These are phyloP conservation scores for Lindbergichthys nudifrons DNA, from an alignment of 2,797 vertebrate species.

Conservation along the genomic window DNA sequence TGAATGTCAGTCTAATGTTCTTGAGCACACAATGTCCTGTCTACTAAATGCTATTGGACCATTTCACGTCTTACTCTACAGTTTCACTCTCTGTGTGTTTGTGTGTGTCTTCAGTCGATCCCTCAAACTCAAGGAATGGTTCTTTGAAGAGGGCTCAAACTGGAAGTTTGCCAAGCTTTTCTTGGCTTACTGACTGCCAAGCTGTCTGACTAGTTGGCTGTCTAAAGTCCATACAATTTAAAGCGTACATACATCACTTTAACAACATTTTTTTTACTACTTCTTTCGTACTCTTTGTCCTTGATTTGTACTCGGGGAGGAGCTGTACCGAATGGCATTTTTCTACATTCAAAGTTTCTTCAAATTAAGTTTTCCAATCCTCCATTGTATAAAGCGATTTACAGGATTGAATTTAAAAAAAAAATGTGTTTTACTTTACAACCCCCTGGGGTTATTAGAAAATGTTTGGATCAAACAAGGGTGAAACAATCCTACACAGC, in stretches of 20 bases:
- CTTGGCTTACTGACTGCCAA: constrained; percentile 64
- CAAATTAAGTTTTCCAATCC: too few species aligned
- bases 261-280: constrained; percentile 41
- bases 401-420: too few species aligned
- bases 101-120: constrained; percentile 56
- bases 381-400: too few species aligned
- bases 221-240: constrained; percentile 54
- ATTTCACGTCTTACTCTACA: constrained; percentile 44
- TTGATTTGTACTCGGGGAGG: constrained; percentile 40
- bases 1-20: constrained; percentile 42
- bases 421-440: too few species aligned
- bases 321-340: too few species aligned
- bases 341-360: too few species aligned
- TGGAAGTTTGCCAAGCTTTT: constrained; percentile 69
- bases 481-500: too few species aligned
- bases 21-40: constrained; percentile 42
- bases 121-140: constrained; percentile 61
- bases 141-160: constrained; percentile 69
- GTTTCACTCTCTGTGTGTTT: constrained; percentile 38
- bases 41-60: constrained; percentile 21
- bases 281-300: constrained; percentile 22
- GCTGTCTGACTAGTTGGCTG: constrained; percentile 59
- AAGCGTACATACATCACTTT: constrained; percentile 46
- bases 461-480: too few species aligned
- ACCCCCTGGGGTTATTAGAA: too few species aligned